A percentile compares a stretch with the other conserved stretches of the same genome.
These are phyloP conservation scores for Malacoctenus gilli DNA, from an alignment of 2,797 vertebrate genomes.

Conservation along the genomic window DNA sequence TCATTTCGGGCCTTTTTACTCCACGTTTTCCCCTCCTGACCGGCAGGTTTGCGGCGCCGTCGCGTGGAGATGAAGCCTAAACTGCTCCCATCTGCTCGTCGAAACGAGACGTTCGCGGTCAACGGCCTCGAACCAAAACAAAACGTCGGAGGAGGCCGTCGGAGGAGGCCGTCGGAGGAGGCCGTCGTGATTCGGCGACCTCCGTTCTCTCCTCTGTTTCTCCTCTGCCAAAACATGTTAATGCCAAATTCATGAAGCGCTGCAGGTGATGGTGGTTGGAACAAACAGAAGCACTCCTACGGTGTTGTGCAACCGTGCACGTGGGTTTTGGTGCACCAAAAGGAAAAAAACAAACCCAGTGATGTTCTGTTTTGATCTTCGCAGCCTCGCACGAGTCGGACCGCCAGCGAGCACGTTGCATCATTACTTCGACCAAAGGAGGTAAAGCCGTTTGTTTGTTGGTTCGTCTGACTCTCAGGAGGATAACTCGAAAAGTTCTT, in stretches of 20 bases:
- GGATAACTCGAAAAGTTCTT: no score
- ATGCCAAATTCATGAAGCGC: slow-evolving; percentile 31
- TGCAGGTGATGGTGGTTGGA: slow-evolving; percentile 41
- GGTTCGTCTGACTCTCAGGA: no score
- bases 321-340: slow-evolving; percentile 57
- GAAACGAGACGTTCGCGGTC: no score
- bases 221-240: slow-evolving; percentile 8
- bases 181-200: no score
- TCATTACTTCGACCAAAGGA: no score
- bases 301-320: slow-evolving; percentile 55
- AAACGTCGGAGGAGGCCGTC: no score
- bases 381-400: slow-evolving; percentile 15
- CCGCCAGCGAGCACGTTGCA: slow-evolving; percentile 10
- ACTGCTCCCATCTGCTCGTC: no score
- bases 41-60: slow-evolving; percentile 32
- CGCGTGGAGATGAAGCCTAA: no score
- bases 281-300: slow-evolving; percentile 49
- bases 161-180: background rate
- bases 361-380: slow-evolving; percentile 10
- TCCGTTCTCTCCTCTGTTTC: no score
- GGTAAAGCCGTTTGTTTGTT: no score
- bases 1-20: slow-evolving; percentile 56
- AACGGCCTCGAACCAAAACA: no score
- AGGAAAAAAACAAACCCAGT: slow-evolving; percentile 28
- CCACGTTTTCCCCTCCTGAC: slow-evolving; percentile 29